phyloP scores from a whole-genome alignment of 1,140 invertebrate genomes.

The Chlorops oryzae region DNA sequence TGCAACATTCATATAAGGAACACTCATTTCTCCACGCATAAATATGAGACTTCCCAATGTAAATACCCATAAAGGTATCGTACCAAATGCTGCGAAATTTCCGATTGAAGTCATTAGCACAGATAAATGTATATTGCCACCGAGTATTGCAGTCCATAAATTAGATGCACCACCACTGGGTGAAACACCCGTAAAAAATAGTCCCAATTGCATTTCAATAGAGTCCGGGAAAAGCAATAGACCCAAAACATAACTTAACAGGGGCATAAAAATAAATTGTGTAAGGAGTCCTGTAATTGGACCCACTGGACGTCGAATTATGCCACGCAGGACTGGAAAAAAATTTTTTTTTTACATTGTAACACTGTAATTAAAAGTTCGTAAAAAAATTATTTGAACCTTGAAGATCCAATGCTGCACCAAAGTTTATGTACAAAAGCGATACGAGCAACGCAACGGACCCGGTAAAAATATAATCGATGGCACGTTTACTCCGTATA shows the following conservation, averaged over 20 bases:
- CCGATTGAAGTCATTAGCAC: constrained; percentile 87
- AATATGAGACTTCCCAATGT: constrained; percentile 75
- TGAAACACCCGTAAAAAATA: constrained; percentile 83
- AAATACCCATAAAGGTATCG: constrained; percentile 91
- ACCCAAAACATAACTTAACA: constrained; percentile 71
- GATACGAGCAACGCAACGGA: constrained; percentile 74
- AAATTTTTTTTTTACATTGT: too few species aligned
- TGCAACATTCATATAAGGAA: constrained; percentile 76
- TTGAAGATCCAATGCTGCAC: constrained; percentile 84
- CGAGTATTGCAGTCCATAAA: constrained; percentile 82
- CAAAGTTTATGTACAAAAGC: constrained; percentile 88
- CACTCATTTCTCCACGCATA: constrained; percentile 57
- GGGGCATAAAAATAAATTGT: constrained; percentile 82
- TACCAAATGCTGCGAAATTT: constrained; percentile 74
- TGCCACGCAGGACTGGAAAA: constrained; percentile 60
- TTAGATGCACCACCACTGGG: constrained; percentile 89
- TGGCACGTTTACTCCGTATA: constrained; percentile 55
- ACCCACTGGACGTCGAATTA: constrained; percentile 68
- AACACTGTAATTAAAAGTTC: too few species aligned
- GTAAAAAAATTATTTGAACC: too few species aligned
- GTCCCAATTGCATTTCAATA: constrained; percentile 67
- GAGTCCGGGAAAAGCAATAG: constrained; percentile 62
- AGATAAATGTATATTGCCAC: constrained; percentile 80
- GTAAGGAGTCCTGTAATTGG: constrained; percentile 72
- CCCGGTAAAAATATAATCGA: constrained; percentile 71